These are phyloP conservation scores for Callithrix jacchus DNA, from an alignment of 2,113 vertebrate species.

Conservation along the genomic window DNA sequence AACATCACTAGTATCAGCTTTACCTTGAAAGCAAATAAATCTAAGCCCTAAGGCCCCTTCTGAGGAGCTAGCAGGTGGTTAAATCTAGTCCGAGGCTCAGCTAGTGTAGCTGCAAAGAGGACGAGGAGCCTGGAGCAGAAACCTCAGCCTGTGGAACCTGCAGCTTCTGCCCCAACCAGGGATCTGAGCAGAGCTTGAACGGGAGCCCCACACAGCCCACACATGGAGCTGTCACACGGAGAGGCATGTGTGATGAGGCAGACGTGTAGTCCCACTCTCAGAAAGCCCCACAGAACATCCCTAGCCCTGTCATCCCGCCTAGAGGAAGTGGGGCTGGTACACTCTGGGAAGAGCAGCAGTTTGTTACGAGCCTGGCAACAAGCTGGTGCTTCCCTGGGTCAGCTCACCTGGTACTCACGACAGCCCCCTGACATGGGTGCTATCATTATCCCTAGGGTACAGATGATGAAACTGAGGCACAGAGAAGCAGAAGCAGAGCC, in stretches of 20 bases:
- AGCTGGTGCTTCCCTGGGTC: rapidly evolving
- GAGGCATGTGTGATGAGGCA: rapidly evolving
- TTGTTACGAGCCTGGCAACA: rapidly evolving
- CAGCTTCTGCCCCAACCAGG: not conserved
- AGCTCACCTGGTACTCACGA: not conserved
- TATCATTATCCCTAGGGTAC: not conserved
- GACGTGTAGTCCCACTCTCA: not conserved
- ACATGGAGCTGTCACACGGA: not conserved
- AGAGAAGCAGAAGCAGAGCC: not conserved
- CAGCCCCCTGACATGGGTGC: rapidly evolving
- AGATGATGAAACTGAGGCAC: not conserved
- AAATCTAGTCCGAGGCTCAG: not conserved
- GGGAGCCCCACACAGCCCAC: rapidly evolving
- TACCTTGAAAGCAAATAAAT: not conserved
- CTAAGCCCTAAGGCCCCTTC: not conserved
- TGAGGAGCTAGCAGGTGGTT: not conserved
- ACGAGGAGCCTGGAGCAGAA: not conserved
- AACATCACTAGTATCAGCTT: not conserved
- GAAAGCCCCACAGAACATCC: not conserved
- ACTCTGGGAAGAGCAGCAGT: too few species aligned
- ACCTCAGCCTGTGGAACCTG: rapidly evolving
- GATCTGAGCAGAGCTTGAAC: rapidly evolving
- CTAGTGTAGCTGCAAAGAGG: not conserved
- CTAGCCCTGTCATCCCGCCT: not conserved
- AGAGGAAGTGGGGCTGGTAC: not conserved